A percentile compares a stretch with the other conserved stretches of the same genome.
Conservation (phyloP, 1,140 invertebrate genomes). For the Dreissena rostriformis region DNA sequence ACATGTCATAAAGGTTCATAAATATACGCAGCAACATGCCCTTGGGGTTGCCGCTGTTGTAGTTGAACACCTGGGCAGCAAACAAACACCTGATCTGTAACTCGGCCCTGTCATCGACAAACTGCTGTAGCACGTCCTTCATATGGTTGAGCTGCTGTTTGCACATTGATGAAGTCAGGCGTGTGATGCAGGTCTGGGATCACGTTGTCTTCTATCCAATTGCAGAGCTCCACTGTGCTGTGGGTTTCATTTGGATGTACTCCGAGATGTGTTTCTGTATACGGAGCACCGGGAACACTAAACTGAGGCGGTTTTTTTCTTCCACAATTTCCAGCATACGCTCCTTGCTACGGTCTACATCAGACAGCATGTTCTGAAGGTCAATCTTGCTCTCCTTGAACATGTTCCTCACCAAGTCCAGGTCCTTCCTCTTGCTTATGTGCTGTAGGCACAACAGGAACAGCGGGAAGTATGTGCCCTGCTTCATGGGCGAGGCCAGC, state of each 20-base stretch:
- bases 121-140: conserved; percentile 78
- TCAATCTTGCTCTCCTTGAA: conserved; percentile 95
- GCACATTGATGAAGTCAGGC: conserved; percentile 93
- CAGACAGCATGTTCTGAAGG: conserved; percentile 89
- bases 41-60: conserved; percentile 94
- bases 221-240: conserved; percentile 91
- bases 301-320: conserved; percentile 93
- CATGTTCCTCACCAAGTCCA: conserved; percentile 87
- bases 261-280: conserved; percentile 94
- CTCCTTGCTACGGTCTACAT: conserved; percentile 92
- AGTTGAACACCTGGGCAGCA: conserved; percentile 95
- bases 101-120: conserved; percentile 84
- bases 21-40: conserved; percentile 97
- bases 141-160: too few species aligned
- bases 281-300: conserved; percentile 94
- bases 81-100: conserved; percentile 96
- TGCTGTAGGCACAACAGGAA: conserved; percentile 93
- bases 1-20: conserved; percentile 95
- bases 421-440: conserved; percentile 89
- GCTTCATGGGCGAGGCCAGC: conserved; percentile 91
- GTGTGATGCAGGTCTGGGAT: conserved; percentile 91
- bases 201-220: conserved; percentile 88
- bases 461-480: conserved; percentile 93
- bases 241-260: conserved; percentile 91
- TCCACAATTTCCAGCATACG: conserved; percentile 93